Evolutionary conservation across 2,888 invertebrate species (phyloP), one percentile per base, ranked within the genome.

Genomic region (Bimastos eiseni): DNA sequence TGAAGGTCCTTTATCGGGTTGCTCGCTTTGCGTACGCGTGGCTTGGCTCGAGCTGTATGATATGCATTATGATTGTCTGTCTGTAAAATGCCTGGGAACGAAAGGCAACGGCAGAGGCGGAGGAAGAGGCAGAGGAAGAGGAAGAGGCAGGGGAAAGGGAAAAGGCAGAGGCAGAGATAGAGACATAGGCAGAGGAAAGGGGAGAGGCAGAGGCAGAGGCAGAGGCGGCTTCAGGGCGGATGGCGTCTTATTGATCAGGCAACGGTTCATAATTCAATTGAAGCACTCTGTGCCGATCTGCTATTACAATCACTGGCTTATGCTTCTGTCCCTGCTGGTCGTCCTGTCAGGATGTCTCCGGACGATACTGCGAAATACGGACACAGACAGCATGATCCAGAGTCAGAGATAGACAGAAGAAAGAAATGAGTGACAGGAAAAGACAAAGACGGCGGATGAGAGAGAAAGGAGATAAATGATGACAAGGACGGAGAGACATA

Each of bases 271-370:
- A 70, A 70, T 70, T 70, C 70, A 70, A 70, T 70, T 70, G 70
- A 70, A 70, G 70, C 70, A 70, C 70, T 70, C 30, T 70, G 30
- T 70, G 70, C 70, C 70, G 70, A 70, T 70, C 70, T 70, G 70
- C 70, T 70, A 70, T 70, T 70, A 70, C 70, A 70, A 70, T 70
- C 70, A 70, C 70, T 70, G 70, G 70, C 70, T 70, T 70, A 70
- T 70, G 70, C 70, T 70, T 70, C 70, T 70, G 70, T 70, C 70
- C 70, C 70, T 70, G n/a, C n/a, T 70, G 70, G 70, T 70, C 70
- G 70, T 70, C 70, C n/a, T n/a, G 70, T n/a, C 70, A 70, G n/a
- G n/a, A 30, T 70, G 70, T 70, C 30, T 30, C 30, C 70, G 70
- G 70, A 70, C 70, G n/a, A n/a, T n/a, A 11, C 70, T 6, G 70